Evolutionary conservation across 2,888 invertebrate species (phyloP).

Genomic region (Poecilobothrus nobilitatus): DNA sequence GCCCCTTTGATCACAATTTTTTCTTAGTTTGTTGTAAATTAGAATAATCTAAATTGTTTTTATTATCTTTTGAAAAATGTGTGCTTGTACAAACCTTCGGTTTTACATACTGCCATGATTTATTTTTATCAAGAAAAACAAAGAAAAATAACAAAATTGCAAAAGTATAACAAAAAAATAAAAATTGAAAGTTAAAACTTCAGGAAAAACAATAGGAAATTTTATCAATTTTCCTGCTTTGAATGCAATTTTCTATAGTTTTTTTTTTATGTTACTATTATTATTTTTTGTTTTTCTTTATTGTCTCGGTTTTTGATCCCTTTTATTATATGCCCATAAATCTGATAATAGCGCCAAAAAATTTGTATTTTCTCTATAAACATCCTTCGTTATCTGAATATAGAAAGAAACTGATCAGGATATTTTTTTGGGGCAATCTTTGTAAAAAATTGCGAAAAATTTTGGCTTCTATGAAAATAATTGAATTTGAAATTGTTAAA

Average conservation of each 20-base stretch:
- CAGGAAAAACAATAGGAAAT: not conserved
- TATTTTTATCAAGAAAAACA: not conserved
- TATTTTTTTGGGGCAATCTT: no score
- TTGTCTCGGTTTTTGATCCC: not conserved
- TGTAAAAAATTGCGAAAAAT: no score
- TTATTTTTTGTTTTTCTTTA: not conserved
- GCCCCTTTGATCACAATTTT: no score
- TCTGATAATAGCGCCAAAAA: not conserved
- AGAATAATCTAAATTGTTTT: no score
- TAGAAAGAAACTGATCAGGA: no score
- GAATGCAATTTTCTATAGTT: not conserved
- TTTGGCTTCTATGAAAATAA: no score
- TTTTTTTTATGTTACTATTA: not conserved
- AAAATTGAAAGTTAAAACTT: no score
- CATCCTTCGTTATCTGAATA: not conserved
- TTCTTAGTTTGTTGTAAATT: no score
- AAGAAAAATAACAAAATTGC: not conserved
- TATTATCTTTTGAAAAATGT: no score
- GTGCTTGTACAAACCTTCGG: no score
- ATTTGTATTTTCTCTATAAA: not conserved
- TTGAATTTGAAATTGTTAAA: no score
- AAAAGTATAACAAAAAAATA: not conserved
- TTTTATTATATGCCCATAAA: not conserved
- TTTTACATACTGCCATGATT: no score
- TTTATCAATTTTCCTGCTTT: constrained; percentile 6